Evolutionary conservation across 2,797 vertebrate species (phyloP).

Genomic region (Potorous gilbertii): DNA sequence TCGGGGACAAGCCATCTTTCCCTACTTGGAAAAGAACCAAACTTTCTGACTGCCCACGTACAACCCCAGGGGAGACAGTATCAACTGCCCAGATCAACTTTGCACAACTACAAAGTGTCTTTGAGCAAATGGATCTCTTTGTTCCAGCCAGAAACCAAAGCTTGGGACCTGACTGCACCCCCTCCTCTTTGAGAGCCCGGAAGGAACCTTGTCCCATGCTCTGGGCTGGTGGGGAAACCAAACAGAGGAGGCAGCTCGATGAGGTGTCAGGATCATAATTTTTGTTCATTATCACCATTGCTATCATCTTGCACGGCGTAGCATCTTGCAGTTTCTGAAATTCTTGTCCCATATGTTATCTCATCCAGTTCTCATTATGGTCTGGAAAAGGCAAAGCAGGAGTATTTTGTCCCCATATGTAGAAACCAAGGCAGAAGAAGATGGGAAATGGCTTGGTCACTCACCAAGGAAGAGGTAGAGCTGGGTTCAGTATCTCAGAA

Average conservation of each 20-base stretch:
- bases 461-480: background rate
- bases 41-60: background rate
- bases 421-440: background rate
- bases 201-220: background rate
- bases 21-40: background rate
- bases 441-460: background rate
- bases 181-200: background rate
- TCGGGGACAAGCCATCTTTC: background rate
- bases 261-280: background rate
- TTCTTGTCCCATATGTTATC: background rate
- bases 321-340: background rate
- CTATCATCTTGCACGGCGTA: background rate
- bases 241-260: background rate
- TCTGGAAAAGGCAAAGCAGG: background rate
- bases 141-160: background rate
- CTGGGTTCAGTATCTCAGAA: background rate
- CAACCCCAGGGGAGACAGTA: background rate
- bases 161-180: background rate
- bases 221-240: background rate
- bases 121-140: background rate
- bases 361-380: background rate
- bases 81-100: background rate
- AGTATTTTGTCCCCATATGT: background rate
- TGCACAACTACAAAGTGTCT: background rate
- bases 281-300: background rate